Conservation (phyloP, 2,888 invertebrate species). For the Dendrolimus houi region DNA sequence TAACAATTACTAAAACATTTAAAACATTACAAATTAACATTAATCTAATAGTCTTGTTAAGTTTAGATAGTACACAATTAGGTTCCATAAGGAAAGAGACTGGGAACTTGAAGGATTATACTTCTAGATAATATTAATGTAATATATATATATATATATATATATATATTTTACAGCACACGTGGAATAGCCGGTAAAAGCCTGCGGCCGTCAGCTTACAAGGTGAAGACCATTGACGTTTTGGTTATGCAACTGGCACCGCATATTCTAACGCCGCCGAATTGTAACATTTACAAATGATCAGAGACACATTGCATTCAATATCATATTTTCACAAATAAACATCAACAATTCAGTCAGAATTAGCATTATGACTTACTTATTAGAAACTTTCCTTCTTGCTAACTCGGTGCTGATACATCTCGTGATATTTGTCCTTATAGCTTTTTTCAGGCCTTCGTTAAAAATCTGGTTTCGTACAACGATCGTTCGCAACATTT, state of each 20-base stretch:
- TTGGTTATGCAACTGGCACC: slow-evolving; percentile 67
- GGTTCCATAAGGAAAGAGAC: no score
- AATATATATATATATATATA: no score
- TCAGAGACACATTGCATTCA: no score
- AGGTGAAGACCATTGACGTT: slow-evolving; percentile 55
- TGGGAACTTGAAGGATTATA: no score
- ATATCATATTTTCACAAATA: no score
- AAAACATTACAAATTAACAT: no score
- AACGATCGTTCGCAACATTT: slow-evolving; percentile 84
- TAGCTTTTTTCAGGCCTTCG: slow-evolving; percentile 76
- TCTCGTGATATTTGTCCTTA: slow-evolving; percentile 75
- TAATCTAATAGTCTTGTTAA: no score
- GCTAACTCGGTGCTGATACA: slow-evolving; percentile 78
- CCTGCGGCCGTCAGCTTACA: slow-evolving; percentile 26
- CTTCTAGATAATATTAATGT: no score
- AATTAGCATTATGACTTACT: slow-evolving; percentile 55
- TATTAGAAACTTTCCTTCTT: slow-evolving; percentile 77
- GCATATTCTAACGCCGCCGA: slow-evolving; percentile 13
- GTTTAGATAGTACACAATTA: no score
- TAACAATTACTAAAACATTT: no score
- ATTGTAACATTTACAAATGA: slow-evolving; percentile 4
- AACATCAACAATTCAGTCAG: not conserved
- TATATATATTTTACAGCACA: slow-evolving; percentile 9
- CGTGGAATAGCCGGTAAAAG: slow-evolving; percentile 29
- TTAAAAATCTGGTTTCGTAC: slow-evolving; percentile 82